These are phyloP conservation scores for Pseudoatta argentina DNA, from an alignment of 1,140 invertebrate genomes.

Conservation along the genomic window DNA sequence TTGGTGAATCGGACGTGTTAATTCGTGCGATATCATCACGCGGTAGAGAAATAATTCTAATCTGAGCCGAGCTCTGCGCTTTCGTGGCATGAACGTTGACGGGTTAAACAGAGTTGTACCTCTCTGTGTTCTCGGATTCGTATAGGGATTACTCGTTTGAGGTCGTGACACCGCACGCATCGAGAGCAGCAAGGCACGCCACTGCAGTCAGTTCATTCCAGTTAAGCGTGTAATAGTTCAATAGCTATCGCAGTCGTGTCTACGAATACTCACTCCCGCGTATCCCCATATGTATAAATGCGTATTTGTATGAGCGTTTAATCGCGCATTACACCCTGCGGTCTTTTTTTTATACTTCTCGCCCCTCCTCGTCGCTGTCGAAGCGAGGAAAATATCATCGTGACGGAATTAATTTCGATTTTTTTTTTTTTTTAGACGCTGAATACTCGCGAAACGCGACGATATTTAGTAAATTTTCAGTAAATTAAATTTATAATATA, in stretches of 20 bases:
- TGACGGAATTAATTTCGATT: constrained; percentile 27
- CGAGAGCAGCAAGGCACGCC: constrained; percentile 74
- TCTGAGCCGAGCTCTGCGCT: constrained; percentile 1
- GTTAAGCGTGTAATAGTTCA: constrained; percentile 84
- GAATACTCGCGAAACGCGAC: neutral
- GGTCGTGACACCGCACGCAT: constrained; percentile 69
- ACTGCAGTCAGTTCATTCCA: constrained; percentile 78
- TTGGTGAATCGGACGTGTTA: neutral
- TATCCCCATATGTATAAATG: constrained; percentile 7
- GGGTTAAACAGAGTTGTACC: constrained; percentile 54
- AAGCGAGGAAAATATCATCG: constrained; percentile 20
- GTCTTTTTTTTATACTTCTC: constrained; percentile 18
- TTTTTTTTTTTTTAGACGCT: neutral
- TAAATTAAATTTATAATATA: neutral
- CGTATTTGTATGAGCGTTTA: constrained; percentile 65
- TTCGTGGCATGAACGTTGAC: constrained; percentile 28
- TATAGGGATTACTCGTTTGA: constrained; percentile 73
- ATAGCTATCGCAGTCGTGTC: constrained; percentile 77
- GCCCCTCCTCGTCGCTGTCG: neutral
- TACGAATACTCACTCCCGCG: constrained; percentile 68
- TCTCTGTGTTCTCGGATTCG: constrained; percentile 64
- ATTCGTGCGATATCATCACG: constrained; percentile 4
- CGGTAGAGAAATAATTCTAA: constrained; percentile 1
- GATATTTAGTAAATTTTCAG: neutral
- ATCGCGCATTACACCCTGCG: constrained; percentile 29